Evolutionary conservation across 1,140 invertebrate species (phyloP).

Genomic region (Thalassaphorura encarpata): DNA sequence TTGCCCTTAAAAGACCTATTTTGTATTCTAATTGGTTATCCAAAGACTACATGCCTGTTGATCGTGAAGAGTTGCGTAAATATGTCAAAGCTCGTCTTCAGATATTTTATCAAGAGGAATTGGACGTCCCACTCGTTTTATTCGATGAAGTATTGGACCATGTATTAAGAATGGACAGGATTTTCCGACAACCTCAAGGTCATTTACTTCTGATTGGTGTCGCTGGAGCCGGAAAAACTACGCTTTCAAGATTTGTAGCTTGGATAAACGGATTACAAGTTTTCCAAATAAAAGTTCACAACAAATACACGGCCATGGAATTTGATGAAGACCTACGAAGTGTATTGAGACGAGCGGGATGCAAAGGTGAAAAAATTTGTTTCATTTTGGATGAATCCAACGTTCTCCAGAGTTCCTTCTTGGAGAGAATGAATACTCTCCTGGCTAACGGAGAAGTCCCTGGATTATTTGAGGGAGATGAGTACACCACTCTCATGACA

Average conservation of each 20-base stretch:
- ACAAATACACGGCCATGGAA: constrained; percentile 96
- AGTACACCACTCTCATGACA: constrained; percentile 97
- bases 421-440: constrained; percentile 98
- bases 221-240: constrained; percentile 97
- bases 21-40: constrained; percentile 98
- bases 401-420: constrained; percentile 94
- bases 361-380: constrained; percentile 94
- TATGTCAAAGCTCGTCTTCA: constrained; percentile 90
- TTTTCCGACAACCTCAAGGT: constrained; percentile 97
- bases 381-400: constrained; percentile 99
- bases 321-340: constrained; percentile 97
- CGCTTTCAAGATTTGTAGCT: constrained; percentile 94
- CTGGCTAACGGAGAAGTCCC: constrained; percentile 98
- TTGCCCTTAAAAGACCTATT: constrained; percentile 79
- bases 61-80: constrained; percentile 85
- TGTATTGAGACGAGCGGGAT: constrained; percentile 86
- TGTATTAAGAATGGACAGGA: constrained; percentile 94
- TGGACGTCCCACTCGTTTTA: constrained; percentile 94
- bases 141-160: constrained; percentile 99
- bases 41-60: constrained; percentile 96
- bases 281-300: constrained; percentile 98
- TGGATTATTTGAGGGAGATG: constrained; percentile 84
- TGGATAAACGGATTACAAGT: constrained; percentile 99
- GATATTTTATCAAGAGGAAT: constrained; percentile 99
- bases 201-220: constrained; percentile 94